Percentiles rank a stretch among this genome's conserved stretches.
Conservation (phyloP, 2,888 invertebrate species). For the Nineta flava region DNA sequence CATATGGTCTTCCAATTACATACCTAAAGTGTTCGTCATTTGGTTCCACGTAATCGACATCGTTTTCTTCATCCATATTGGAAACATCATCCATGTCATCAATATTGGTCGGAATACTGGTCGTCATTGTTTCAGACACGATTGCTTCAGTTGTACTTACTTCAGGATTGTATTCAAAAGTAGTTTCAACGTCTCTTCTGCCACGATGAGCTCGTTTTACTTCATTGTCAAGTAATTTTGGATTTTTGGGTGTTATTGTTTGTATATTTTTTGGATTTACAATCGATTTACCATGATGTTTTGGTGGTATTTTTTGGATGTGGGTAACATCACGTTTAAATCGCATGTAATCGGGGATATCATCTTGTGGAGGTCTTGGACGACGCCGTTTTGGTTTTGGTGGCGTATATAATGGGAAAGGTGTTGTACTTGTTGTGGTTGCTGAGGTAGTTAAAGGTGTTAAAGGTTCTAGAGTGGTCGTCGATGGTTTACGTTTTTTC, state of each 20-base stretch:
- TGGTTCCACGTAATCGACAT: background rate
- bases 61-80: conserved; percentile 1
- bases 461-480: background rate
- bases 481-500: background rate
- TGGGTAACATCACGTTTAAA: background rate
- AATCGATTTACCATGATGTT: background rate
- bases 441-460: background rate
- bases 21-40: conserved; percentile 4
- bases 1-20: conserved; percentile 7
- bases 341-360: background rate
- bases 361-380: background rate
- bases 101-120: conserved; percentile 11
- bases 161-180: background rate
- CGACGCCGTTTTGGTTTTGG: background rate
- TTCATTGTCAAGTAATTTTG: background rate
- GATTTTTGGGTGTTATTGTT: background rate
- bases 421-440: background rate
- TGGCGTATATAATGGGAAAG: background rate
- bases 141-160: background rate
- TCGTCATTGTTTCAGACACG: background rate
- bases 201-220: background rate
- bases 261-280: background rate
- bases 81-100: conserved; percentile 6
- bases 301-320: conserved; percentile 3
- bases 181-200: background rate